Evolutionary conservation across 2,113 vertebrate genomes (phyloP).

Genomic region (human (Homo sapiens)): DNA sequence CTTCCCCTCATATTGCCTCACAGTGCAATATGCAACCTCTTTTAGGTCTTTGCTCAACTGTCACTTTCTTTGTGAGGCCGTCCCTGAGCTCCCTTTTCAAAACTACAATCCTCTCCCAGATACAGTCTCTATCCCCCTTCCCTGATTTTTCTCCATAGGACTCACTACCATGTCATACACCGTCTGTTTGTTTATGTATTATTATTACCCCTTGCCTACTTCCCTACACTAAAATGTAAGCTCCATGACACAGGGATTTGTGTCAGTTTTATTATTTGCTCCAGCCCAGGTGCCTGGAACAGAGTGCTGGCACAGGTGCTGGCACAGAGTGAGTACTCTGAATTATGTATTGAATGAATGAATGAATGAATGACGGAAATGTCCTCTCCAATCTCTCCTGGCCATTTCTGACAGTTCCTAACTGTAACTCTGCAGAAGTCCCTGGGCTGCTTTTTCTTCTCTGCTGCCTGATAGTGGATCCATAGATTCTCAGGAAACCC

Average conservation of each 20-base stretch:
- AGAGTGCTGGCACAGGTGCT: neutral
- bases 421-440: neutral
- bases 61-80: neutral
- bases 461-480: accelerated
- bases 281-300: neutral
- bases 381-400: neutral
- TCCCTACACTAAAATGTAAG: neutral
- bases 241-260: neutral
- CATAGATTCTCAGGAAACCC: neutral
- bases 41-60: neutral
- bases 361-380: neutral
- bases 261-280: neutral
- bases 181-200: neutral
- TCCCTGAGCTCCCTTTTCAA: neutral
- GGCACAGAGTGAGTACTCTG: neutral
- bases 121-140: neutral
- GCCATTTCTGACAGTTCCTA: neutral
- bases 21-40: neutral
- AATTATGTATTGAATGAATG: neutral
- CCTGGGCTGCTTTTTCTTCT: neutral
- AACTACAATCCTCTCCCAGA: neutral
- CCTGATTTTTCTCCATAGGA: neutral
- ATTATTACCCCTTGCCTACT: neutral
- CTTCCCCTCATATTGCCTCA: neutral
- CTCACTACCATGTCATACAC: neutral